Conservation (phyloP, 2,113 vertebrate species). For the Grammomys surdaster region DNA sequence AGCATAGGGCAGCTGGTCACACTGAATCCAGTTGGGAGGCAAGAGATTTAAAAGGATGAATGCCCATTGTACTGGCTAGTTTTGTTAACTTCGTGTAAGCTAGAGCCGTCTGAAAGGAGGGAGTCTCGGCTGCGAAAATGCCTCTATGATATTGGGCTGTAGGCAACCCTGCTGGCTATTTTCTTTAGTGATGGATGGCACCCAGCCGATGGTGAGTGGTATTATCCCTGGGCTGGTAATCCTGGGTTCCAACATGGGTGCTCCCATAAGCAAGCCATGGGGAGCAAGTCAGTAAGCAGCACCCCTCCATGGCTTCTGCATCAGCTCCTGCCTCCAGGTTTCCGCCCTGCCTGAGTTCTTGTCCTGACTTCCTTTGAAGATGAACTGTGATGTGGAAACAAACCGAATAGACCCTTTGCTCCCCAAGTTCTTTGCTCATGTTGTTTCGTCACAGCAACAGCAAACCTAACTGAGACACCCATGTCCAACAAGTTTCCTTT, state of each 20-base stretch:
- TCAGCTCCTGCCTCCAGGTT: neutral
- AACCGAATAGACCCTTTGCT: neutral
- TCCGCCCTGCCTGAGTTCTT: neutral
- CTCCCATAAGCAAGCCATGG: neutral
- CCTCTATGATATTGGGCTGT: neutral
- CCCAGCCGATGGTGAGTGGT: neutral
- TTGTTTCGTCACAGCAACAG: neutral
- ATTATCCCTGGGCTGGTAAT: neutral
- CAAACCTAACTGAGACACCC: neutral
- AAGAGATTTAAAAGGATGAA: neutral
- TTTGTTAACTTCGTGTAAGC: neutral
- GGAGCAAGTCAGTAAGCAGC: neutral
- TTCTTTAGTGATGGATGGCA: neutral
- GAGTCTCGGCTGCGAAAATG: neutral
- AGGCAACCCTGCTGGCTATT: neutral
- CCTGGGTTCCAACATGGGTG: neutral
- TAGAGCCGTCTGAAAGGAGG: neutral
- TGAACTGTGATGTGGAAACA: neutral
- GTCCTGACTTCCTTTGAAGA: neutral
- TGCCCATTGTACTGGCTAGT: neutral
- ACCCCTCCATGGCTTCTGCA: neutral
- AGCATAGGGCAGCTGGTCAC: neutral
- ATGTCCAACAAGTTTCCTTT: neutral
- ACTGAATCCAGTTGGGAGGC: neutral
- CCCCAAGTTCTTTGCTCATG: neutral